Evolutionary conservation across 2,888 invertebrate species (phyloP).

Genomic region (Leucoma salicis): DNA sequence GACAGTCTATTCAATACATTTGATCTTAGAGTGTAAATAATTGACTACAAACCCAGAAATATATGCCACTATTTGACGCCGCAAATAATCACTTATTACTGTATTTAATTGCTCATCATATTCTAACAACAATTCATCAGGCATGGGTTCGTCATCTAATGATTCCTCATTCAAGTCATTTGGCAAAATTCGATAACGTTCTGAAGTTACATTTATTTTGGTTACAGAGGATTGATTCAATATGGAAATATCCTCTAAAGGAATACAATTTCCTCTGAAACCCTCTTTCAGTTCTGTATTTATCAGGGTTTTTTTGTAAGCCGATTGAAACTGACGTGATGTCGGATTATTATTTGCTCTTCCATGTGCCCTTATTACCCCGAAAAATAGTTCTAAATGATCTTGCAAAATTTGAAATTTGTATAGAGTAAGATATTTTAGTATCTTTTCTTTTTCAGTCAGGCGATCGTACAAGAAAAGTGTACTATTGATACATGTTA

Average conservation of each 20-base stretch:
- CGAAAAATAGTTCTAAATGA: conserved; percentile 9
- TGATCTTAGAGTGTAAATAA: conserved; percentile 4
- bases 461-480: conserved; percentile 1
- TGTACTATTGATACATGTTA: conserved; percentile 4
- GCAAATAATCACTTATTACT: conserved; percentile 11
- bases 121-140: conserved; percentile 5
- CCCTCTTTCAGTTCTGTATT: conserved; percentile 8
- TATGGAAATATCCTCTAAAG: conserved; percentile 13
- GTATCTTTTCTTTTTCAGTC: conserved; percentile 4
- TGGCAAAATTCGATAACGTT: conserved; percentile 7
- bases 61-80: conserved; percentile 12
- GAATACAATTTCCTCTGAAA: conserved; percentile 13
- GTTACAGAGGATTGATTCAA: conserved; percentile 3
- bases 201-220: conserved; percentile 11
- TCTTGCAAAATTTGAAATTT: conserved; percentile 14
- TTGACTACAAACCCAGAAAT: conserved; percentile 13
- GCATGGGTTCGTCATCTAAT: conserved; percentile 4
- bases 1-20: no score
- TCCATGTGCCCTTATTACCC: conserved; percentile 6
- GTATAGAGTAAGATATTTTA: conserved; percentile 1
- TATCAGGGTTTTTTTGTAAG: conserved; percentile 10
- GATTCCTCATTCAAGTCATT: background rate
- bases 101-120: background rate
- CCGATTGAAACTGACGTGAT: conserved; percentile 12
- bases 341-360: conserved; percentile 18